Base-by-base conservation (phyloP, 1,140 invertebrate genomes). In the Hycleus cichorii region DNA sequence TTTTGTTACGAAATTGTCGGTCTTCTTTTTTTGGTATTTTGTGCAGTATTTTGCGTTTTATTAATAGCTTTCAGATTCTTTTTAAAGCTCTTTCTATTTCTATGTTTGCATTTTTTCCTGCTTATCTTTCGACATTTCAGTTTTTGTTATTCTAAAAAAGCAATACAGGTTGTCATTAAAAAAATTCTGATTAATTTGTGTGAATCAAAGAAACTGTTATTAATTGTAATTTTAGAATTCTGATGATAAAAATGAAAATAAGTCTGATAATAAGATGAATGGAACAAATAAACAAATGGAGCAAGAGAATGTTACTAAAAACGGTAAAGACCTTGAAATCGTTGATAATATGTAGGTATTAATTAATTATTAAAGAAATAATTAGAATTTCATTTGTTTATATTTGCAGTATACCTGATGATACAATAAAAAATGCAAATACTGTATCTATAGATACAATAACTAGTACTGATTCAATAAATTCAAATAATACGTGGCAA, bases 351-450 rank as follows among this genome's bases (percentile, higher is more conserved):
- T 73, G 72, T 73, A 69, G 65, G 70, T 69, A 64, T 64, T 55
- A 49, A 5, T 32, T 27, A 57, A 40, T 9, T 49, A 10, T 47
- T 12, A 10, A 9, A 24, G 11, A 49, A 4, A 1, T 32, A 32
- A 7, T 32, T 32, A 4, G 32, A 18, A 18, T 2, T 32, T 7
- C 32, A 32, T 32, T 5, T 32, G 7, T 32, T 32, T 18, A 18
- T 18, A 18, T 18, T 18, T 18, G 18, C 63, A 73, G 72, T 61
- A 73, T 73, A 60, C 65, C 69, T 55, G 69, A 80, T 73, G 80
- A 83, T 65, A 75, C 77, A 64, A 72, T 82, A 66, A 81, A 78
- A 74, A 80, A 80, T 76, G 79, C 76, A 71, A 76, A 75, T 62
- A 77, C 76, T 63, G 66, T 75, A 54, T 67, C 67, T 25, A 65